Evolutionary conservation across 2,797 vertebrate genomes (phyloP), one percentile per base, ranked within the genome.

Genomic region (Linurgus olivaceus): DNA sequence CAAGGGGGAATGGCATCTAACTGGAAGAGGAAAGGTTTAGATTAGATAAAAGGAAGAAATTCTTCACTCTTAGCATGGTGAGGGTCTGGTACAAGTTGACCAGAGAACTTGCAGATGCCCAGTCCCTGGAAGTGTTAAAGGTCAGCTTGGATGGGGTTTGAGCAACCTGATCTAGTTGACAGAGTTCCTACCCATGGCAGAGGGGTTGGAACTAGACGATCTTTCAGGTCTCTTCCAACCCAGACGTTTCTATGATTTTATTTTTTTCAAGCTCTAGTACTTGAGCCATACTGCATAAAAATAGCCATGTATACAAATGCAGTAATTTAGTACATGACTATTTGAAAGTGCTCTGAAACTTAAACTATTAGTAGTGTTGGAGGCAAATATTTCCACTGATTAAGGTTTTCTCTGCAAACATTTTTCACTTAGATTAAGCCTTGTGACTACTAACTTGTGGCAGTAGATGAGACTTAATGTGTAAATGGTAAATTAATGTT

Each of bases 121-220:
- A 15, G 5, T 86, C 10, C 20, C 38, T 58, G 33, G 8, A n/a
- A 37, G 14, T 47, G 33, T 63, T 80, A 21, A 52, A 10, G 23
- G 33, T 38, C 21, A 40, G 6, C 18, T 21, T 80, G 70, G 23
- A 80, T 28, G 14, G 16, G 50, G 10, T 47, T 75, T 58, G 45
- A 52, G 51, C 35, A 65, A 5, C 13, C 11, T 37, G 63, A 11
- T 65, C 57, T 70, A 25, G 31, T 81, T 35, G 58, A 65, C 52
- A 13, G 21, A 70, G 10, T 65, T 62, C 45, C 33, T 76, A 28
- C 19, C 51, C 6, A 6, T 54, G 23, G 57, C 51, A 54, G 31
- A 66, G 17, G 23, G 8, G 1, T n/a, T 66, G 26, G 26, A 78
- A 42, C 23, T n/a, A 54, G 40, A 13, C 0, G 0, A 18, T 21